Percentiles rank a stretch among this genome's conserved stretches.
These are phyloP conservation scores for Arrhopalites spinosus DNA, from an alignment of 2,888 invertebrate species.

Conservation along the genomic window DNA sequence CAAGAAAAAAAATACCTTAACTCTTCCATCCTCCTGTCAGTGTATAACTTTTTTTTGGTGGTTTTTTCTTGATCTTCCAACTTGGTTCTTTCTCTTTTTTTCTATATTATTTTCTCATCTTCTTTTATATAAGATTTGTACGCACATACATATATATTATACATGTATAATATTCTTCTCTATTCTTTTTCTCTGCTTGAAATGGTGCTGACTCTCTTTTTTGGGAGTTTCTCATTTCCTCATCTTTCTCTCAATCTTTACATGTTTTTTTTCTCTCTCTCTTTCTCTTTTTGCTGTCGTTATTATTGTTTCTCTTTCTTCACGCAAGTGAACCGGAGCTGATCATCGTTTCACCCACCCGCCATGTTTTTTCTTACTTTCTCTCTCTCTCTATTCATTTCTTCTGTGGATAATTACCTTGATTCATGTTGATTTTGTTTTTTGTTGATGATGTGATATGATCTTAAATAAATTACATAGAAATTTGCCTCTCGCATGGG, in stretches of 20 bases:
- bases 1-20: too few species aligned
- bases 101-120: background rate
- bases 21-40: background rate
- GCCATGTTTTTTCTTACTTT: background rate
- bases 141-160: too few species aligned
- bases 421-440: constrained; percentile 2
- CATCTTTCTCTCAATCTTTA: background rate
- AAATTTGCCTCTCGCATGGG: background rate
- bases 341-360: background rate
- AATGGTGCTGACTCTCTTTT: too few species aligned
- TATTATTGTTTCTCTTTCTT: too few species aligned
- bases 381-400: too few species aligned
- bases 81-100: background rate
- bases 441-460: background rate
- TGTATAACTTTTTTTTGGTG: background rate
- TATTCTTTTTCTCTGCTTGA: constrained; percentile 1
- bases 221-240: background rate
- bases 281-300: background rate
- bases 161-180: background rate
- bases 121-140: background rate
- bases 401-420: background rate
- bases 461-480: background rate
- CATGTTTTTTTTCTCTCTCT: background rate
- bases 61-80: background rate
- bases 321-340: background rate